phyloP scores from a whole-genome alignment of 2,797 vertebrate genomes.

The Crenichthys baileyi region DNA sequence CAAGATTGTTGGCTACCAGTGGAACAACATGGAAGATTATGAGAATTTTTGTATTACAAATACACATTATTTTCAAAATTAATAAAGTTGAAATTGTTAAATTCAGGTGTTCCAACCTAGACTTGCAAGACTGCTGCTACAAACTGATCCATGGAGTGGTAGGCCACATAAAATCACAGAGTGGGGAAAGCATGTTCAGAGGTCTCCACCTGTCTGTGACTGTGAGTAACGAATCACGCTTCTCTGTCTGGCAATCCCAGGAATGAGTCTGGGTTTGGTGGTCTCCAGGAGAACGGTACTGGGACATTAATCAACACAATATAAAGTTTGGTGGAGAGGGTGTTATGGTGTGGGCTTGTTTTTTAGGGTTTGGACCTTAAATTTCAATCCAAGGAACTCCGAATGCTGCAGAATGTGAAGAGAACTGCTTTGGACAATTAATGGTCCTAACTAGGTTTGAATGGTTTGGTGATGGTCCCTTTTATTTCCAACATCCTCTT shows the following conservation, averaged over 20 bases:
- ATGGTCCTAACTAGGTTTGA: background rate
- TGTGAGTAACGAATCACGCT: background rate
- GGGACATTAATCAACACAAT: background rate
- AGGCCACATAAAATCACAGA: background rate
- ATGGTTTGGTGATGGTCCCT: background rate
- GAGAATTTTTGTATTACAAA: constrained; percentile 25
- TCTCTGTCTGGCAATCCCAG: background rate
- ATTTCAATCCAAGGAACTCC: background rate
- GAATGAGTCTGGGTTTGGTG: background rate
- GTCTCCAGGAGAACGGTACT: background rate
- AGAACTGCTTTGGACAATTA: background rate
- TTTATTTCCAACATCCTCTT: background rate
- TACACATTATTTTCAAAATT: background rate
- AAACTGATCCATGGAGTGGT: background rate
- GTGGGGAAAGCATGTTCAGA: background rate
- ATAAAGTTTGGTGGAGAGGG: background rate
- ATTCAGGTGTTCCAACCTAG: background rate
- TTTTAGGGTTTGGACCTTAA: background rate
- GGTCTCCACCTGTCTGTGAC: background rate
- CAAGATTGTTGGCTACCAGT: constrained; percentile 40
- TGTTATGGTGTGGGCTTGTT: background rate
- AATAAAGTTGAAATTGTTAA: background rate
- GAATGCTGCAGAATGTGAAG: background rate
- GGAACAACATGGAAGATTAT: constrained; percentile 38
- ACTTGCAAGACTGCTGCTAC: background rate